Evolutionary conservation across 2,113 vertebrate genomes (phyloP), one percentile per base, ranked within the genome.

Genomic region (Cavia aperea): DNA sequence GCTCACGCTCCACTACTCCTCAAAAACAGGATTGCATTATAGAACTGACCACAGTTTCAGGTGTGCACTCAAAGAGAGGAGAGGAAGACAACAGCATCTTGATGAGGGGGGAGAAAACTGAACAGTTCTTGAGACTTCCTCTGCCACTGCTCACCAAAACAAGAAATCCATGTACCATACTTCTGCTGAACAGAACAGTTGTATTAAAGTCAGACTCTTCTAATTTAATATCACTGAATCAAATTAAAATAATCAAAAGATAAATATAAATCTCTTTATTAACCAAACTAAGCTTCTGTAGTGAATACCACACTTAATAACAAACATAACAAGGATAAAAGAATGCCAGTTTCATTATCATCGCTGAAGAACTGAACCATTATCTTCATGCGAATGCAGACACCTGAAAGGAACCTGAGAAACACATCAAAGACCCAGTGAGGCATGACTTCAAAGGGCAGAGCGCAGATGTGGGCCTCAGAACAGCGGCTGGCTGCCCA

Each of bases 381-480:
- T 7, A 43, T 49, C 46, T 54, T 84, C 90, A 95, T 90, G 46
- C 94, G 66, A 94, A 95, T 90, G 90, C n/a, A 73, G 95, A 96
- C 92, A 95, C 95, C 95, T 94, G 88, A 96, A 96, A 94, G 95
- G 79, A 94, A 93, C 95, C 83, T 93, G 60, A 56, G 94, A 93
- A 96, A 95, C 89, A 91, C 93, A 95, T 95, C 95, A 95, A 92
- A 95, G 95, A 70, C 39, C 62, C 91, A 84, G 78, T 0, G 36
- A 90, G 81, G 95, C 95, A 72, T 90, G 90, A 94, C 96, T 95
- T 94, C 96, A 94, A 93, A 95, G 91, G 90, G 75, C 5, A 21
- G 24, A 21, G 89, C 83, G 58, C 92, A 95, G 95, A 91, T 49
- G 81, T 46, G 72, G 78, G 86, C 83, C 90, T 60, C 95, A 90